Evolutionary conservation across 2,888 invertebrate species (phyloP).

Genomic region (Nephrotoma flavescens): DNA sequence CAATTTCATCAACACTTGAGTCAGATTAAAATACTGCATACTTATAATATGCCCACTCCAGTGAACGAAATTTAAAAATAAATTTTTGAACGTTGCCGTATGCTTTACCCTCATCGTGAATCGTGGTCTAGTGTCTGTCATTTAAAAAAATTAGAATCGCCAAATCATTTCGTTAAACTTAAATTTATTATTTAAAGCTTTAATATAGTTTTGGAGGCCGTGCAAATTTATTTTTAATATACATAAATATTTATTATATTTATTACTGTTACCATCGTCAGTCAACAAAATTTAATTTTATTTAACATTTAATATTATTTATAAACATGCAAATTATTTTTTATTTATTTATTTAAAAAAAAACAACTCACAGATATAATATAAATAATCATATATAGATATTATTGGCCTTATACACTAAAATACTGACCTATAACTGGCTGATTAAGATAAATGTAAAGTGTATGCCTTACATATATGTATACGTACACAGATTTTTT

Average conservation of each 20-base stretch:
- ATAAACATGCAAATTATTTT: not conserved
- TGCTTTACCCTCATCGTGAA: not conserved
- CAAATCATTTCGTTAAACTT: not conserved
- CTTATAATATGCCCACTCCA: not conserved
- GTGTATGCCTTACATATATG: not conserved
- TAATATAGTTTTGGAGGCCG: not conserved
- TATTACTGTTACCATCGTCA: not conserved
- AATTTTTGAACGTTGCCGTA: not conserved
- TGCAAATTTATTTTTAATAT: not conserved
- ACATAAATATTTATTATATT: not conserved
- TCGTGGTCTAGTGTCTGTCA: not conserved
- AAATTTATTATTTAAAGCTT: not conserved
- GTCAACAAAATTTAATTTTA: not conserved
- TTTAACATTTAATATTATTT: not conserved
- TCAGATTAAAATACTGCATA: not conserved
- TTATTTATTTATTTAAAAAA: no score
- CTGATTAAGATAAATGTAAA: not conserved
- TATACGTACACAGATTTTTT: not conserved
- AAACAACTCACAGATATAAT: not conserved
- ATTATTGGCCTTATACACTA: not conserved
- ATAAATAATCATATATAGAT: not conserved
- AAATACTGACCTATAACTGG: not conserved
- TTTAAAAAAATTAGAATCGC: not conserved
- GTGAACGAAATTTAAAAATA: not conserved
- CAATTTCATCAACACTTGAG: not conserved